A percentile compares a stretch with the other conserved stretches of the same genome.
Evolutionary conservation across 2,113 vertebrate genomes (phyloP).

Genomic region (Donacobius atricapilla): DNA sequence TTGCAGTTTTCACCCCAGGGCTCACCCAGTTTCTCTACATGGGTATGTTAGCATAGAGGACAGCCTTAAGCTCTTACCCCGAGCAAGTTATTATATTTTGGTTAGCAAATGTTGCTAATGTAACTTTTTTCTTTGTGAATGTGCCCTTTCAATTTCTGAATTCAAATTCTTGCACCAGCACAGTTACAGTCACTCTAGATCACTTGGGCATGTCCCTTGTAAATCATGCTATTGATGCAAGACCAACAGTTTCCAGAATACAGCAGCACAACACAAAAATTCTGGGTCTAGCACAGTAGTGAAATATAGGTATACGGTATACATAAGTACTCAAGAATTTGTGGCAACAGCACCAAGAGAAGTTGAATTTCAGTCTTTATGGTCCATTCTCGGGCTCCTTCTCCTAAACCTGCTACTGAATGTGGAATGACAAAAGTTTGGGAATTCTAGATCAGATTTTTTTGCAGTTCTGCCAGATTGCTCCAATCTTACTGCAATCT

Average conservation of each 20-base stretch:
- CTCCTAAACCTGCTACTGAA: neutral
- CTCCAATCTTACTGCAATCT: neutral
- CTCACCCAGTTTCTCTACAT: neutral
- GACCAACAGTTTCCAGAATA: neutral
- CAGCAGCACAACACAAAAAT: neutral
- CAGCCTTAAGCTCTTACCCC: neutral
- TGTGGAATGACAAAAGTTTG: neutral
- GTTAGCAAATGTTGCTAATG: neutral
- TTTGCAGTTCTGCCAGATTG: neutral
- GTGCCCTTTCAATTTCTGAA: neutral
- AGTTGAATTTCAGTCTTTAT: neutral
- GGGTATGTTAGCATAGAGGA: neutral
- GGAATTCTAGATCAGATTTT: neutral
- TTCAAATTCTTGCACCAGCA: neutral
- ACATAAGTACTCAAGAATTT: neutral
- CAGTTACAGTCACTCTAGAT: neutral
- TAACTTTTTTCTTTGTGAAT: neutral
- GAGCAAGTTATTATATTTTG: neutral
- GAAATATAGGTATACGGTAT: neutral
- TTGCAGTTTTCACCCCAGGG: neutral
- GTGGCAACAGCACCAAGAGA: neutral
- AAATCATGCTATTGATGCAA: neutral
- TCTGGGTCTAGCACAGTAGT: neutral
- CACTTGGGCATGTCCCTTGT: neutral
- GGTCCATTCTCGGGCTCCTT: neutral